phyloP scores from a whole-genome alignment of 2,888 invertebrate genomes.

The Pachycephus smyrnensis region DNA sequence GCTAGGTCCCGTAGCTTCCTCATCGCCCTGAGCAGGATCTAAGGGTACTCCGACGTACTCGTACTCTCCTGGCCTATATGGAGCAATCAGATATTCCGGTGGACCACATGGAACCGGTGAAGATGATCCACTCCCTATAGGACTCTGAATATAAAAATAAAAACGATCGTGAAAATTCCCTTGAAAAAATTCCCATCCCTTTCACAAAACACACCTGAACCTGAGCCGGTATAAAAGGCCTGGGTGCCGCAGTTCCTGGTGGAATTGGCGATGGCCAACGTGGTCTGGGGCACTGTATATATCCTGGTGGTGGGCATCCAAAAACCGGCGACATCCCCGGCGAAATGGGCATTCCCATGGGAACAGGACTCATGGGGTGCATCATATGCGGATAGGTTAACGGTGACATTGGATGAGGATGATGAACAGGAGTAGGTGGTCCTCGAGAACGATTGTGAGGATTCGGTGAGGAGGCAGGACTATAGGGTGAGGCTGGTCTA shows the following conservation, averaged over 20 bases:
- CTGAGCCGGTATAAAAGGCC: slow-evolving; percentile 69
- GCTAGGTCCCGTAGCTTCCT: slow-evolving; percentile 84
- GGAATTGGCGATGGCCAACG: slow-evolving; percentile 73
- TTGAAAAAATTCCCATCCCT: slow-evolving; percentile 61
- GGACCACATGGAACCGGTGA: slow-evolving; percentile 59
- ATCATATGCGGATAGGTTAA: slow-evolving; percentile 68
- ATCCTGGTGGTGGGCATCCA: slow-evolving; percentile 62
- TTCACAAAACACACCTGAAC: slow-evolving; percentile 55
- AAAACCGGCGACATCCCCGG: slow-evolving; percentile 73
- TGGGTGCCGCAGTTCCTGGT: slow-evolving; percentile 64
- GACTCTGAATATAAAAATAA: slow-evolving; percentile 66
- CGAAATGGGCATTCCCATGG: slow-evolving; percentile 76
- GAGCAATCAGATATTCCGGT: slow-evolving; percentile 64
- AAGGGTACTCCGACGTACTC: slow-evolving; percentile 82
- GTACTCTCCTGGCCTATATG: slow-evolving; percentile 72
- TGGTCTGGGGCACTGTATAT: slow-evolving; percentile 76
- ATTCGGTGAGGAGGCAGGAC: slow-evolving; percentile 62
- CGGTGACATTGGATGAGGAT: slow-evolving; percentile 67
- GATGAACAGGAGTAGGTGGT: slow-evolving; percentile 38
- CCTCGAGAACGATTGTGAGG: slow-evolving; percentile 35
- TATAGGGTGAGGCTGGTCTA: slow-evolving; percentile 82
- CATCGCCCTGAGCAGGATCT: slow-evolving; percentile 77
- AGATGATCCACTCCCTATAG: slow-evolving; percentile 47
- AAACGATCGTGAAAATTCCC: slow-evolving; percentile 67
- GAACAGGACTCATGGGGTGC: slow-evolving; percentile 67